Conservation (phyloP, 1,140 invertebrate species). For the Cyclina sinensis region DNA sequence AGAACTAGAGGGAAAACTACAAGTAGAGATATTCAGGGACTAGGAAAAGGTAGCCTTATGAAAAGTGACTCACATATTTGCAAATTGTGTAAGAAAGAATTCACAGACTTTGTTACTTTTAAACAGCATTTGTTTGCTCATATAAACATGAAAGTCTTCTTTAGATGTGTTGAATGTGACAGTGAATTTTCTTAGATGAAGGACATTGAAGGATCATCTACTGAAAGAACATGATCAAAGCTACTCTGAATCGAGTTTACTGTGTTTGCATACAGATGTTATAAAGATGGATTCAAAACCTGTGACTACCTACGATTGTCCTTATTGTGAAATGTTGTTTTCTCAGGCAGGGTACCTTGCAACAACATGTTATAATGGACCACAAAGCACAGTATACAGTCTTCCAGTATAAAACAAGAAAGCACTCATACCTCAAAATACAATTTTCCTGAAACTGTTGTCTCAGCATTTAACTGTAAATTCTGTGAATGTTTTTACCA, state of each 20-base stretch:
- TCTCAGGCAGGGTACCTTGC: slow-evolving; percentile 12
- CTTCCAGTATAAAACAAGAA: slow-evolving; percentile 16
- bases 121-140: slow-evolving; percentile 28
- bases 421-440: too few relatives aligned
- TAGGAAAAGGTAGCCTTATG: not conserved
- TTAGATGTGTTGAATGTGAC: slow-evolving; percentile 32
- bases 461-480: slow-evolving; percentile 36
- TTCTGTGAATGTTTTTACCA: slow-evolving; percentile 42
- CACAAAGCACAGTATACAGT: slow-evolving; percentile 29
- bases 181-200: slow-evolving; percentile 2
- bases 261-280: not conserved
- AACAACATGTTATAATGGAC: slow-evolving; percentile 37
- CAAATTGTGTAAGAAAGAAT: not conserved
- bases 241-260: not conserved
- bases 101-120: not conserved
- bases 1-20: not conserved
- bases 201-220: slow-evolving; percentile 19
- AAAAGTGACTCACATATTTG: not conserved
- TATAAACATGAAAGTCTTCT: slow-evolving; percentile 34
- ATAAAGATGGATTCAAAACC: slow-evolving; percentile 28
- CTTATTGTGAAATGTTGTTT: slow-evolving; percentile 62
- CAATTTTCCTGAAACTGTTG: not conserved
- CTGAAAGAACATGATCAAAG: not conserved
- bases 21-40: not conserved
- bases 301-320: slow-evolving; percentile 51